Evolutionary conservation across 2,888 invertebrate genomes (phyloP).

Genomic region (Drosophila mercatorum): DNA sequence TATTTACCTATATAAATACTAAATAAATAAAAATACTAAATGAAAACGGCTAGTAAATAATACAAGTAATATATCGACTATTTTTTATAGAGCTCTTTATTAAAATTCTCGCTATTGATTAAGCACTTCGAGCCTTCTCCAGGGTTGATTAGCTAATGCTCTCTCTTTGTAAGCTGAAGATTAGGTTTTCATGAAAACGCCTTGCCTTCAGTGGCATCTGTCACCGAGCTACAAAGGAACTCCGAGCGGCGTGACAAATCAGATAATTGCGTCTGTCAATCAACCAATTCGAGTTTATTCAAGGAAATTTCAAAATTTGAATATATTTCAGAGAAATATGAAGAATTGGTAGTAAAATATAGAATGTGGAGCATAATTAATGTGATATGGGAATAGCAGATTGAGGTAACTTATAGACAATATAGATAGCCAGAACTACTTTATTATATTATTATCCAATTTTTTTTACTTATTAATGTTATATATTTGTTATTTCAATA

Average conservation of each 20-base stretch:
- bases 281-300: conserved; percentile 2
- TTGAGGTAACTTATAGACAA: neutral
- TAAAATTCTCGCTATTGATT: neutral
- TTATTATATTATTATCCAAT: neutral
- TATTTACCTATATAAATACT: neutral
- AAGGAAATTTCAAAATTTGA: neutral
- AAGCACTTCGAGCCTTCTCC: neutral
- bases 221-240: neutral
- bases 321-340: neutral
- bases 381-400: neutral
- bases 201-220: conserved; percentile 7
- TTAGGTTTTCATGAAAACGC: conserved; percentile 1
- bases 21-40: neutral
- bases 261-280: conserved; percentile 21
- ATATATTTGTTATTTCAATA: neutral
- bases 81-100: neutral
- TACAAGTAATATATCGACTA: neutral
- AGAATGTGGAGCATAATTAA: neutral
- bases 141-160: conserved; percentile 3
- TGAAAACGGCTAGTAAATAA: no score
- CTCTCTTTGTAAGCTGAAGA: conserved; percentile 5
- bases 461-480: neutral
- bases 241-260: conserved; percentile 11
- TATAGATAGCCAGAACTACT: no score
- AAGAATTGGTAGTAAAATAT: neutral